phyloP scores from a whole-genome alignment of 2,797 vertebrate species.

The Hypotaenidia okinawae region DNA sequence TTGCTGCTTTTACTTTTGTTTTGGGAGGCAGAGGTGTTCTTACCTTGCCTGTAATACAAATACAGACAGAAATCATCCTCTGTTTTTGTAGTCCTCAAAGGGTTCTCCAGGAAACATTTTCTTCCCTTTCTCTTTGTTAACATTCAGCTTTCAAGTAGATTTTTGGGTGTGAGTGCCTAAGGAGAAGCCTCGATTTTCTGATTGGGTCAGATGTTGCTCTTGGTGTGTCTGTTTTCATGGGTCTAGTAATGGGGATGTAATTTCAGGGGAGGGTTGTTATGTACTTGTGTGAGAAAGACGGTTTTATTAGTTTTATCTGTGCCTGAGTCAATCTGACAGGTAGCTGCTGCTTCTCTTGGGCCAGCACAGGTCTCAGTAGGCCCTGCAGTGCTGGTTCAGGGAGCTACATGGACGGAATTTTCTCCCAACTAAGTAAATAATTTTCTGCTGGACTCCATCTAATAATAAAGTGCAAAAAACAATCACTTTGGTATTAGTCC shows the following conservation, averaged over 20 bases:
- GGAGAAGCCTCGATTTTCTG: neutral
- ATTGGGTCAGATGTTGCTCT: neutral
- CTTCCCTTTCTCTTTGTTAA: neutral
- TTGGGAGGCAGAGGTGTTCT: neutral
- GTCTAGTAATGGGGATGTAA: neutral
- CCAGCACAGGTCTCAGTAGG: neutral
- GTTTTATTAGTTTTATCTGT: neutral
- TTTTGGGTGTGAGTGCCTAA: neutral
- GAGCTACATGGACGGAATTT: neutral
- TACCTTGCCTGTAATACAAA: neutral
- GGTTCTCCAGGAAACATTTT: neutral
- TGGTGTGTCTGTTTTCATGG: neutral
- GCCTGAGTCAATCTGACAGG: neutral
- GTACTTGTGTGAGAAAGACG: neutral
- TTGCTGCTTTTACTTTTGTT: neutral
- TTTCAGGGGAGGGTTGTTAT: neutral
- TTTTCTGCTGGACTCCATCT: neutral
- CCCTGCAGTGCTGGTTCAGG: neutral
- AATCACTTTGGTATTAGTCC: neutral
- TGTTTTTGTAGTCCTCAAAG: neutral
- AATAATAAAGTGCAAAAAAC: neutral
- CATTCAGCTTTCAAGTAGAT: fast-evolving
- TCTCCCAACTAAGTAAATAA: neutral
- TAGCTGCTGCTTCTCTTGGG: neutral
- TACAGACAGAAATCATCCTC: neutral